Conservation (phyloP, 2,113 vertebrate species). For the Clupea harengus region DNA sequence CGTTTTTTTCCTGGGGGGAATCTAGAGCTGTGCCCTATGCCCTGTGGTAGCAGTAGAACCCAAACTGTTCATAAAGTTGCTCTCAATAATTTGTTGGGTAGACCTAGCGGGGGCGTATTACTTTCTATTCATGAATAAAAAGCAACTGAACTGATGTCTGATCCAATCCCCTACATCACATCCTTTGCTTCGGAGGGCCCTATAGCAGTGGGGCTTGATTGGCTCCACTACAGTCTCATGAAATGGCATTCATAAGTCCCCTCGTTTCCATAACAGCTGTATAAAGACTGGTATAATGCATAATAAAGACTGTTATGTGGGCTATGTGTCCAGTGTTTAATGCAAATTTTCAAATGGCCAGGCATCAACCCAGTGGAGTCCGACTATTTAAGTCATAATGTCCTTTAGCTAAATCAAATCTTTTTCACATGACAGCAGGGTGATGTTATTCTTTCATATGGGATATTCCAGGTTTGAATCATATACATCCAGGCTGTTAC, state of each 20-base stretch:
- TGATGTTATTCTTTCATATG: not conserved
- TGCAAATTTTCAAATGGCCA: not conserved
- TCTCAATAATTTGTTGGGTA: not conserved
- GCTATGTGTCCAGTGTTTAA: not conserved
- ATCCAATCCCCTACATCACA: not conserved
- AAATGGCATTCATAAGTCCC: not conserved
- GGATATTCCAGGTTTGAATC: not conserved
- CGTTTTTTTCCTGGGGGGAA: not conserved
- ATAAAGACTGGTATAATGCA: not conserved
- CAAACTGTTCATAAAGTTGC: not conserved
- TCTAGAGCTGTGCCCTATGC: not conserved
- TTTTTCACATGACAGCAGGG: not conserved
- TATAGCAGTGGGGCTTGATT: not conserved
- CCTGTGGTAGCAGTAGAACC: not conserved
- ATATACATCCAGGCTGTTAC: not conserved
- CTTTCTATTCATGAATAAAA: constrained; percentile 9
- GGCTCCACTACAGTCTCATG: not conserved
- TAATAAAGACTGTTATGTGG: not conserved
- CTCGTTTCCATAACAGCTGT: not conserved
- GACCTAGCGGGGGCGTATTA: not conserved
- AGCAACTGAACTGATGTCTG: not conserved
- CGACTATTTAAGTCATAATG: not conserved
- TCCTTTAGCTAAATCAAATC: not conserved
- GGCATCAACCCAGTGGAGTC: not conserved
- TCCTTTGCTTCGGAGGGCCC: not conserved